phyloP scores from a whole-genome alignment of 2,888 invertebrate species.

The Argyra leucocephala region DNA sequence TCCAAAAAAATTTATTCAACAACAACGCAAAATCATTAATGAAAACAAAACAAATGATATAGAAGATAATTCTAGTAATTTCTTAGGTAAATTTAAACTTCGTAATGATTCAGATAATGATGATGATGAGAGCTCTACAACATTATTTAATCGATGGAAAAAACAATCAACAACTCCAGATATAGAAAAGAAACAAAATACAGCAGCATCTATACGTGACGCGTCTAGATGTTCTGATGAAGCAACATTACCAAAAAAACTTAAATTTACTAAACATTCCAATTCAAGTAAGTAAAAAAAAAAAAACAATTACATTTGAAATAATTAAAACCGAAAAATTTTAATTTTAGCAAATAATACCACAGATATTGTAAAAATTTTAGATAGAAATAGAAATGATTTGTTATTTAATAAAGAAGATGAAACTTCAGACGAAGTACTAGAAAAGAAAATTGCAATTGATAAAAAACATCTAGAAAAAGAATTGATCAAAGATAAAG shows the following conservation, averaged over 20 bases:
- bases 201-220: slow-evolving; percentile 48
- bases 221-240: slow-evolving; percentile 27
- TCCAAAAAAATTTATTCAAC: slow-evolving; percentile 21
- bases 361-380: slow-evolving; percentile 17
- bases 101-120: slow-evolving; percentile 51
- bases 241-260: slow-evolving; percentile 12
- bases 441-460: slow-evolving; percentile 39
- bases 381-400: slow-evolving; percentile 40
- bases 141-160: slow-evolving; percentile 40
- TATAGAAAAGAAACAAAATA: slow-evolving; percentile 13
- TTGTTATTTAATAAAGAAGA: slow-evolving; percentile 48
- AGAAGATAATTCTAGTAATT: not conserved
- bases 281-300: not conserved
- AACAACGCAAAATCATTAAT: not conserved
- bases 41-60: not conserved
- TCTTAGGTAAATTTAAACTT: slow-evolving; percentile 45
- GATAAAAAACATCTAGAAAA: slow-evolving; percentile 31
- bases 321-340: not conserved
- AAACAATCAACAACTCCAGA: slow-evolving; percentile 18
- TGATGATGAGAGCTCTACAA: slow-evolving; percentile 35
- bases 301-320: not conserved
- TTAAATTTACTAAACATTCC: not conserved
- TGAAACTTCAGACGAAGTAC: slow-evolving; percentile 40
- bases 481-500: slow-evolving; percentile 27
- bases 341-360: slow-evolving; percentile 10